These are phyloP conservation scores for Lepilemur ruficaudatus DNA, from an alignment of 2,797 vertebrate species.

Conservation along the genomic window DNA sequence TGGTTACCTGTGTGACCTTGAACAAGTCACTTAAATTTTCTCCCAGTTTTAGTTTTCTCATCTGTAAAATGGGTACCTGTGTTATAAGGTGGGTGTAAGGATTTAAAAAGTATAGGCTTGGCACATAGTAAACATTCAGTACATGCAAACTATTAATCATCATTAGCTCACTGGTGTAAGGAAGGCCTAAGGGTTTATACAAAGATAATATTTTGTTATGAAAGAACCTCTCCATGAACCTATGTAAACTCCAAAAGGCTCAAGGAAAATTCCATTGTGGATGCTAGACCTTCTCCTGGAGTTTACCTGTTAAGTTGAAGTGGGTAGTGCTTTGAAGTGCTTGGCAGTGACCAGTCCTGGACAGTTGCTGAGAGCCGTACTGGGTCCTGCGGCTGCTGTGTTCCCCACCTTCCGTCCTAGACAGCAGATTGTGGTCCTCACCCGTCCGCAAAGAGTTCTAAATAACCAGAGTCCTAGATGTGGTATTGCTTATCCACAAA, in stretches of 20 bases:
- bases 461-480: neutral
- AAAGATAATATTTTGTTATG: neutral
- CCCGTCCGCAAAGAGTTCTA: neutral
- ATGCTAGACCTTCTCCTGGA: neutral
- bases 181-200: neutral
- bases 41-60: constrained; percentile 13
- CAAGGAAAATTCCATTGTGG: neutral
- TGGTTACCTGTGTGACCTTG: neutral
- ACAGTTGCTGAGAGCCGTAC: neutral
- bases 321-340: neutral
- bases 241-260: neutral
- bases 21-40: neutral
- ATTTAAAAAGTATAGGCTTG: neutral
- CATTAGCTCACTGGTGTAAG: neutral
- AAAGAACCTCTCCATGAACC: neutral
- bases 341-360: neutral
- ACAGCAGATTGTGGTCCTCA: neutral
- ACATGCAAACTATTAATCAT: neutral
- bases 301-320: neutral
- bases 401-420: neutral
- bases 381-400: neutral
- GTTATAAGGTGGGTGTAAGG: neutral
- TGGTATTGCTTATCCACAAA: neutral
- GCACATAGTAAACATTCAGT: neutral
- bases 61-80: constrained; percentile 20